These are phyloP conservation scores for Mus caroli DNA, from an alignment of 2,797 vertebrate species.

Conservation along the genomic window DNA sequence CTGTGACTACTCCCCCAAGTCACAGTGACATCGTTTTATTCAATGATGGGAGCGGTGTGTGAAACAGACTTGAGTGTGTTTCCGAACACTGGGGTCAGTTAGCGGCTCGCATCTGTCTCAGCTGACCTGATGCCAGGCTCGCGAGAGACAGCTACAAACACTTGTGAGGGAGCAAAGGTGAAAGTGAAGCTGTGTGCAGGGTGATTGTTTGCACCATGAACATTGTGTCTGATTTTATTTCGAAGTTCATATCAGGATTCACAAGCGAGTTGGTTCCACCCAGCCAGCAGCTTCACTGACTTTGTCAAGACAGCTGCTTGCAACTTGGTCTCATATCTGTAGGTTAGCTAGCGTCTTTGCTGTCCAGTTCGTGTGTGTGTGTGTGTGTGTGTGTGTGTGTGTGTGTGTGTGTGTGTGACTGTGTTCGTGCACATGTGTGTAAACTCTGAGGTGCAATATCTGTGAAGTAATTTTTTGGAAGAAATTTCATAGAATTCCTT, in stretches of 20 bases:
- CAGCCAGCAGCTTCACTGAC: background rate
- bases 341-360: background rate
- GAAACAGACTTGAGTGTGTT: background rate
- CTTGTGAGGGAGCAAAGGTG: background rate
- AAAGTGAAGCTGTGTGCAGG: background rate
- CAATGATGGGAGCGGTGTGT: background rate
- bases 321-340: background rate
- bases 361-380: background rate
- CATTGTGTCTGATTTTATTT: background rate
- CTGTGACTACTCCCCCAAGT: background rate
- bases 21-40: background rate
- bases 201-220: background rate
- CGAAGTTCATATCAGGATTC: background rate
- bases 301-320: background rate
- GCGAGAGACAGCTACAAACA: background rate
- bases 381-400: background rate
- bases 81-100: background rate
- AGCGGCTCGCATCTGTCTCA: background rate
- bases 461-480: background rate
- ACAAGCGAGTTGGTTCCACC: background rate
- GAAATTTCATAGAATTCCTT: background rate
- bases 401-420: background rate
- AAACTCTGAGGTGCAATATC: background rate
- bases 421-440: background rate
- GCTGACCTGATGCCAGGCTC: background rate